These are phyloP conservation scores for Ashinkailepas kermadecensis DNA, from an alignment of 2,888 invertebrate genomes.

Conservation along the genomic window DNA sequence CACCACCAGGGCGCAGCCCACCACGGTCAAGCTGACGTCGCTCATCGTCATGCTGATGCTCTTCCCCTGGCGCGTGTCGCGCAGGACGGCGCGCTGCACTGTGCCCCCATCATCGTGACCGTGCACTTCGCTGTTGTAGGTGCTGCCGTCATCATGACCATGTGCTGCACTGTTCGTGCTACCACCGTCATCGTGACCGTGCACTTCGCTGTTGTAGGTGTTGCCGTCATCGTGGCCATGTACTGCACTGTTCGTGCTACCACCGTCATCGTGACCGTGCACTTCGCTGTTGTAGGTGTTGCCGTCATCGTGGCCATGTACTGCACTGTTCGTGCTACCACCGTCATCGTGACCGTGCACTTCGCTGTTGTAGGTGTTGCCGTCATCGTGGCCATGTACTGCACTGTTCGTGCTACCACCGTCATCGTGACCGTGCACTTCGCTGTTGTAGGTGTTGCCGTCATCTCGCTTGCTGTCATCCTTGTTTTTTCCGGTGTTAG, in stretches of 20 bases:
- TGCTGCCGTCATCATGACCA: neutral
- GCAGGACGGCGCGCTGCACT: neutral
- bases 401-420: too few relatives aligned
- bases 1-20: neutral
- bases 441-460: too few relatives aligned
- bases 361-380: too few relatives aligned
- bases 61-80: neutral
- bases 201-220: neutral
- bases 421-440: too few relatives aligned
- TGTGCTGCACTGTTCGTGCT: too few relatives aligned
- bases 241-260: neutral
- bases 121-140: neutral
- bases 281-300: neutral
- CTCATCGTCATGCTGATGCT: neutral
- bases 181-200: neutral
- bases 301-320: neutral
- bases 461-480: neutral
- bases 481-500: too few relatives aligned
- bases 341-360: neutral
- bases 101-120: neutral
- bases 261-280: neutral
- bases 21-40: neutral
- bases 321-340: neutral
- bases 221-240: constrained; percentile 8
- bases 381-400: too few relatives aligned